A percentile compares a stretch with the other conserved stretches of the same genome.
Evolutionary conservation across 1,140 invertebrate genomes (phyloP).

Genomic region (Ceratosolen fusciceps): DNA sequence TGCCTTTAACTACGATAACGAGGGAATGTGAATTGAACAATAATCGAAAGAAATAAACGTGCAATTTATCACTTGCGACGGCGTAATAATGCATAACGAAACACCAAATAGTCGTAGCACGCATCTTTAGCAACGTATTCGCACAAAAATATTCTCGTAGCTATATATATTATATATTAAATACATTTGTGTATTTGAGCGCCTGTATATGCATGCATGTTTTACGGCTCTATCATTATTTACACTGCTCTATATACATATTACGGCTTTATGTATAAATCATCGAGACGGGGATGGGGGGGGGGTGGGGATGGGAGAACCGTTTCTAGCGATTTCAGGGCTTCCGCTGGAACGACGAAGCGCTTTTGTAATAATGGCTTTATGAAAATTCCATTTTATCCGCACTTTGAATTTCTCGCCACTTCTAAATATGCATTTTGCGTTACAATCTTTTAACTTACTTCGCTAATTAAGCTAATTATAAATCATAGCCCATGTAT

Average conservation of each 20-base stretch:
- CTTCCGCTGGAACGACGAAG: slow-evolving; percentile 34
- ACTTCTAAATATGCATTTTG: too few relatives aligned
- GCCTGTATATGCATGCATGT: too few relatives aligned
- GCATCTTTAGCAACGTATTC: slow-evolving; percentile 52
- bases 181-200: too few relatives aligned
- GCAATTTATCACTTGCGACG: too few relatives aligned
- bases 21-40: too few relatives aligned
- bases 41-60: too few relatives aligned
- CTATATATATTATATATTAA: too few relatives aligned
- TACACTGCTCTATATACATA: slow-evolving; percentile 70
- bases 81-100: slow-evolving; percentile 17
- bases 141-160: slow-evolving; percentile 68
- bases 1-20: too few relatives aligned
- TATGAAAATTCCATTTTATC: slow-evolving; percentile 32
- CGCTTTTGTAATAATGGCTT: slow-evolving; percentile 11
- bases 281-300: too few relatives aligned
- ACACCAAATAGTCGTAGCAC: slow-evolving; percentile 33
- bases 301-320: slow-evolving; percentile 27
- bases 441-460: too few relatives aligned
- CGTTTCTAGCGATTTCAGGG: slow-evolving; percentile 35
- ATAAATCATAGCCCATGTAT: too few relatives aligned
- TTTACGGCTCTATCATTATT: slow-evolving; percentile 63
- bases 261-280: slow-evolving; percentile 43
- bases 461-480: too few relatives aligned
- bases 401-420: slow-evolving; percentile 30